Base-by-base conservation (phyloP, 2,888 invertebrate genomes). In the Luperina testacea region DNA sequence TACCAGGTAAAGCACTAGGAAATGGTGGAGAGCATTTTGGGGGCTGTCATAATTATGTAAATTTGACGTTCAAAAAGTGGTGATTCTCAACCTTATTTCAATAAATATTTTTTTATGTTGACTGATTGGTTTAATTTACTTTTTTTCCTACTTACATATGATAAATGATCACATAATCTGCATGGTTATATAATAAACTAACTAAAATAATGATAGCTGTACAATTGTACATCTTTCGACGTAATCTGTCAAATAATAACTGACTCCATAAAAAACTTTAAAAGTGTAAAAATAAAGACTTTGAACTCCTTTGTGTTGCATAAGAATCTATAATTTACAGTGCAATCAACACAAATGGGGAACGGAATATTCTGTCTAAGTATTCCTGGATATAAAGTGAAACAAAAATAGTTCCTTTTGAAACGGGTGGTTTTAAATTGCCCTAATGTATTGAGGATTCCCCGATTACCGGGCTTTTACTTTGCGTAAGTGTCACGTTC, bases 401-500 rank as follows among this genome's bases (percentile, higher is more conserved):
- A 53, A 71, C 59, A 57, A 78, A 78, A 78, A 78, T 78, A 81
- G 57, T 77, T 75, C 48, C 63, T 51, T 80, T 77, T 76, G 42
- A 61, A 84, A 68, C 38, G 59, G 48, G 42, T 69, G 77, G 75
- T 42, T 76, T 85, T 75, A 84, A 75, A 87, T 79, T 84, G 51
- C 61, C 48, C 15, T 69, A 72, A 72, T 65, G 68, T 65, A 57
- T 78, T 73, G 70, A 83, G 79, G 64, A 79, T 87, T 83, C 32
- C 20, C 57, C 20, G 64, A 67, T 67, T 64, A 82, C 64, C 48
- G 38, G 64, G 45, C 20, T 72, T 86, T 53, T 75, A 87, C 84
- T 84, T 83, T 75, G 42, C 72, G 83, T 70, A 87, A 79, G 75
- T 83, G 80, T 83, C 87, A 84, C 84, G 84, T 84, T 82, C 27